Percentiles rank a stretch among this genome's conserved stretches.
Conservation (phyloP, 2,113 vertebrate species). For the Sigmodon hispidus region DNA sequence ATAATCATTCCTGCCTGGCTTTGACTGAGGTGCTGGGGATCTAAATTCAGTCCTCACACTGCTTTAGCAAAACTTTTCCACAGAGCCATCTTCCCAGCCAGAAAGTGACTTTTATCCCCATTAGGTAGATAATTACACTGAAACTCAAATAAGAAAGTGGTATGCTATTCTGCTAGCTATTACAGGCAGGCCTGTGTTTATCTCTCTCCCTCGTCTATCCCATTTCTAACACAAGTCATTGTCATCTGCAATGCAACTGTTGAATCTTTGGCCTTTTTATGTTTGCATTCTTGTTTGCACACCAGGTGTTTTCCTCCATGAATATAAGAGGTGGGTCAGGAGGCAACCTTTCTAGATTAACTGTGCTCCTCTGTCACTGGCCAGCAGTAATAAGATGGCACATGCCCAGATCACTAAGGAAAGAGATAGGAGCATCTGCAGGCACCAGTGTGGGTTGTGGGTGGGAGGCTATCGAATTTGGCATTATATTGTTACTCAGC, state of each 20-base stretch:
- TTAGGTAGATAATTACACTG: neutral
- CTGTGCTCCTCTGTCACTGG: neutral
- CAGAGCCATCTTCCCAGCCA: neutral
- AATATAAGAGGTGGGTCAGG: neutral
- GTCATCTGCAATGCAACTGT: neutral
- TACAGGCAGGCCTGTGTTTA: neutral
- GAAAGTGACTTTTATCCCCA: neutral
- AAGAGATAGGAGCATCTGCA: conserved; percentile 26
- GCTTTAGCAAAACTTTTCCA: neutral
- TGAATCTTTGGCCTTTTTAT: neutral
- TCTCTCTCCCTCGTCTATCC: neutral
- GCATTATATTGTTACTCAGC: conserved; percentile 58
- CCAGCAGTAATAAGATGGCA: conserved; percentile 14
- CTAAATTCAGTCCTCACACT: no score
- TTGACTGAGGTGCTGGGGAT: neutral
- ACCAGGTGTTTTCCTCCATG: neutral
- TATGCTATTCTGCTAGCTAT: neutral
- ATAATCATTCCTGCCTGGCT: neutral
- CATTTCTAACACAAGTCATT: neutral
- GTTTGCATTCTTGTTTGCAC: neutral
- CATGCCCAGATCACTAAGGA: conserved; percentile 11
- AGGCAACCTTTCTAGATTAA: conserved; percentile 24
- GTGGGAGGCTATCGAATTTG: conserved; percentile 47
- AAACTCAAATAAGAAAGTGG: neutral
- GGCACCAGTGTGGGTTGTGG: neutral